Percentiles rank a stretch among this genome's conserved stretches.
These are phyloP conservation scores for Polypterus senegalus DNA, from an alignment of 2,113 vertebrate species.

Conservation along the genomic window DNA sequence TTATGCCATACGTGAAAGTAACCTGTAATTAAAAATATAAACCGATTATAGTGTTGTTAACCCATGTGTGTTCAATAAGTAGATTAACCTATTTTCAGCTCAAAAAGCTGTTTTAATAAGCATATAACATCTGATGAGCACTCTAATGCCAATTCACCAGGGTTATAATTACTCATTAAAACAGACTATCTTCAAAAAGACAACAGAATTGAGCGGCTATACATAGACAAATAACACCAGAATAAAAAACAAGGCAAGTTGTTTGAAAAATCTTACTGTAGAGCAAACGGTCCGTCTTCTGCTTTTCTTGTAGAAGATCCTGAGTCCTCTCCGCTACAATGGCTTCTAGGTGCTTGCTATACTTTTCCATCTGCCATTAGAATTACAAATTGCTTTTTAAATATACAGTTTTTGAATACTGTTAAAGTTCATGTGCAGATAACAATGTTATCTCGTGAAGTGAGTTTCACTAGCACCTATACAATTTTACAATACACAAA, in stretches of 20 bases:
- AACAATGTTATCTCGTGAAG: too few species aligned
- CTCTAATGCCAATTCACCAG: neutral
- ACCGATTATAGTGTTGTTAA: neutral
- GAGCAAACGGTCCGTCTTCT: constrained; percentile 53
- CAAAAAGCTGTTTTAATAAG: neutral
- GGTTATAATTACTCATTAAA: neutral
- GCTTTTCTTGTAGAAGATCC: constrained; percentile 57
- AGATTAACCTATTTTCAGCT: neutral
- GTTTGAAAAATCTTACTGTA: constrained; percentile 39
- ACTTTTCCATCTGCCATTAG: constrained; percentile 55
- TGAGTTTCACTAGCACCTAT: too few species aligned
- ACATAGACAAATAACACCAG: neutral
- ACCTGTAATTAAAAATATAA: too few species aligned
- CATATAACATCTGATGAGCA: neutral
- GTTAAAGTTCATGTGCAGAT: too few species aligned
- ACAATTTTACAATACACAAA: too few species aligned
- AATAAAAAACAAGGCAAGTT: neutral
- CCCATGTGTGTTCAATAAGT: neutral
- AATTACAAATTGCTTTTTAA: too few species aligned
- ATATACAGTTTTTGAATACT: too few species aligned
- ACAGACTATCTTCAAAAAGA: too few species aligned
- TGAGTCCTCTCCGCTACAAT: constrained; percentile 55
- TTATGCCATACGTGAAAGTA: too few species aligned
- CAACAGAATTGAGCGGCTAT: too few species aligned
- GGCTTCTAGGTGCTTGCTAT: constrained; percentile 59